Conservation (phyloP, 1,140 invertebrate species). For the Diabrotica virgifera region DNA sequence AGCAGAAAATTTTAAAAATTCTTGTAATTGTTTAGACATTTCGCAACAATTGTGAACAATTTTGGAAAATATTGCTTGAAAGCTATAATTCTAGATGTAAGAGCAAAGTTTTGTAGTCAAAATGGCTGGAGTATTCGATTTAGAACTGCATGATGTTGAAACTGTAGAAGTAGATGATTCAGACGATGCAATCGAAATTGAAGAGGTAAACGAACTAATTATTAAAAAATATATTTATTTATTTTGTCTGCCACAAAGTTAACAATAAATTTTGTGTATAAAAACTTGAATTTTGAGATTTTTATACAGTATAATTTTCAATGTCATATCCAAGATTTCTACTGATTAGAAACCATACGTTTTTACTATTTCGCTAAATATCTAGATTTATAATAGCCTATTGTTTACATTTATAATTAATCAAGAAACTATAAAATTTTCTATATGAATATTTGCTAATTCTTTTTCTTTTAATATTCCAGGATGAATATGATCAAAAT, state of each 20-base stretch:
- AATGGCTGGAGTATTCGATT: conserved; percentile 85
- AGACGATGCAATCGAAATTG: conserved; percentile 77
- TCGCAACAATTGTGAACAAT: conserved; percentile 15
- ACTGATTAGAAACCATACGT: neutral
- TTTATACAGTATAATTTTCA: neutral
- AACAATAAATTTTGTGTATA: neutral
- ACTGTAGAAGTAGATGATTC: conserved; percentile 43
- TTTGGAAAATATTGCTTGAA: conserved; percentile 6
- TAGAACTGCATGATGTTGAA: conserved; percentile 72
- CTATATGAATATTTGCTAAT: no score
- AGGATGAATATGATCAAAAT: conserved; percentile 76
- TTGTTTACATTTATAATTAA: no score
- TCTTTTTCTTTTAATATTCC: conserved; percentile 46
- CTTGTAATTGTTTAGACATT: conserved; percentile 20
- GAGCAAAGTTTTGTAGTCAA: conserved; percentile 13
- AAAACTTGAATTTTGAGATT: neutral
- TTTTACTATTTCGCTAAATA: neutral
- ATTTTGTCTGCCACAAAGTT: conserved; percentile 3
- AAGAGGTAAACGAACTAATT: conserved; percentile 60
- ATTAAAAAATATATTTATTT: neutral
- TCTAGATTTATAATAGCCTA: neutral
- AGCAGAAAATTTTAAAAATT: conserved; percentile 16
- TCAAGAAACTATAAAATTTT: no score
- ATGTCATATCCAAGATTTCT: conserved; percentile 9
- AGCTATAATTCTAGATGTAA: conserved; percentile 21